Conservation (phyloP, 1,140 invertebrate species). For the Coelopa frigida region DNA sequence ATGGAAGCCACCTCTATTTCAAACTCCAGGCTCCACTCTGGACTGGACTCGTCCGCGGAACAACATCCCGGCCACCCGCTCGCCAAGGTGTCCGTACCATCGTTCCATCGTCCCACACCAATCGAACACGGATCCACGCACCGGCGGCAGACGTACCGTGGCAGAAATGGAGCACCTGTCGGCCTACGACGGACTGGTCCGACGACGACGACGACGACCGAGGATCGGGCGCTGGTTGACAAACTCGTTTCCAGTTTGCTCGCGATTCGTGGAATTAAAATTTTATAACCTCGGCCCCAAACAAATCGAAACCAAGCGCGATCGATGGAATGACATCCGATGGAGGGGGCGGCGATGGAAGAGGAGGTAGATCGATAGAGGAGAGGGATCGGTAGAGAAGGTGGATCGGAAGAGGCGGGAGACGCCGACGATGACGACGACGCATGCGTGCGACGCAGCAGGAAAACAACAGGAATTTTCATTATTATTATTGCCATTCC, state of each 20-base stretch:
- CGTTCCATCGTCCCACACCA: too few relatives aligned
- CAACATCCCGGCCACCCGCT: too few relatives aligned
- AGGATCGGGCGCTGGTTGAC: neutral
- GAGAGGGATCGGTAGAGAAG: neutral
- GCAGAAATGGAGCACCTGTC: conserved; percentile 12
- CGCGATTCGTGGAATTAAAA: conserved; percentile 9
- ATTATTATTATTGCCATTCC: conserved; percentile 11
- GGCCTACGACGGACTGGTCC: neutral
- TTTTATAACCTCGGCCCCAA: neutral
- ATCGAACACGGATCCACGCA: too few relatives aligned
- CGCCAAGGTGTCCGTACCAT: too few relatives aligned
- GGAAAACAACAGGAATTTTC: conserved; percentile 9
- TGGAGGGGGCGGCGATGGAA: too few relatives aligned
- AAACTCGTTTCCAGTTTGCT: neutral
- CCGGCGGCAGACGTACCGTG: neutral
- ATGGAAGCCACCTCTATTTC: too few relatives aligned
- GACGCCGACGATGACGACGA: too few relatives aligned
- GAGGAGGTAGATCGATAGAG: neutral
- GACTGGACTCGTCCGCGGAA: too few relatives aligned
- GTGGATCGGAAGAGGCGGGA: neutral
- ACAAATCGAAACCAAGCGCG: neutral
- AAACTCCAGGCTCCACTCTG: too few relatives aligned
- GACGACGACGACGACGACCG: neutral
- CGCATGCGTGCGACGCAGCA: conserved; percentile 1
- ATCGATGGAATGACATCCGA: too few relatives aligned